Conservation (phyloP, 2,113 vertebrate genomes). For the Balaeniceps rex region DNA sequence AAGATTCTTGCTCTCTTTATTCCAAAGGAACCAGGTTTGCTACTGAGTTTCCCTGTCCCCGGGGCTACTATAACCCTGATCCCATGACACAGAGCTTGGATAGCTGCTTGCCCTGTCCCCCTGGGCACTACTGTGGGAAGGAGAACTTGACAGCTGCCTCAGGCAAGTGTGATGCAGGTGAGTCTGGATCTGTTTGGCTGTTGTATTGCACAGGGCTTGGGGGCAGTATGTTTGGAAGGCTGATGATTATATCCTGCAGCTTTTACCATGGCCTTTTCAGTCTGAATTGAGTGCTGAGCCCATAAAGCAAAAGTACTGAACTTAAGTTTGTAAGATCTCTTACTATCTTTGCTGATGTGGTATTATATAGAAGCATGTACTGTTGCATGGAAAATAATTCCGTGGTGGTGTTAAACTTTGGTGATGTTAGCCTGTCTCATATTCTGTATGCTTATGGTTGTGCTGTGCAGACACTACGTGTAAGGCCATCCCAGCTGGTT, state of each 20-base stretch:
- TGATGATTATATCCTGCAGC: neutral
- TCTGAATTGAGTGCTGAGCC: neutral
- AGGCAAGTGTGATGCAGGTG: constrained; percentile 88
- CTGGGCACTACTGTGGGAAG: constrained; percentile 88
- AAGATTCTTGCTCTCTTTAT: neutral
- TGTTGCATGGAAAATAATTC: neutral
- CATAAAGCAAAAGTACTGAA: neutral
- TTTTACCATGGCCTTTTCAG: neutral
- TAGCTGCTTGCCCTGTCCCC: constrained; percentile 91
- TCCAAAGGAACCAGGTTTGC: constrained; percentile 82
- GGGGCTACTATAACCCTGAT: constrained; percentile 94
- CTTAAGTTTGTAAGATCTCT: neutral
- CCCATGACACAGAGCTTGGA: constrained; percentile 88
- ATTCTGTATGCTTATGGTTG: neutral
- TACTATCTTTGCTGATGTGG: neutral
- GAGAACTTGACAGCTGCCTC: constrained; percentile 85
- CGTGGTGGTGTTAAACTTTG: neutral
- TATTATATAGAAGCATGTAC: neutral
- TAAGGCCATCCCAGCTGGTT: neutral
- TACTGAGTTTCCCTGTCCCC: constrained; percentile 89
- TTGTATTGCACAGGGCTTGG: neutral
- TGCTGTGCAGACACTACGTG: neutral
- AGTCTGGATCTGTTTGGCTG: neutral
- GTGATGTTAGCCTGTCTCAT: neutral
- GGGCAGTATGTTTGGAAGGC: neutral